phyloP scores from a whole-genome alignment of 2,888 invertebrate genomes.

The Drosophila prolongata region DNA sequence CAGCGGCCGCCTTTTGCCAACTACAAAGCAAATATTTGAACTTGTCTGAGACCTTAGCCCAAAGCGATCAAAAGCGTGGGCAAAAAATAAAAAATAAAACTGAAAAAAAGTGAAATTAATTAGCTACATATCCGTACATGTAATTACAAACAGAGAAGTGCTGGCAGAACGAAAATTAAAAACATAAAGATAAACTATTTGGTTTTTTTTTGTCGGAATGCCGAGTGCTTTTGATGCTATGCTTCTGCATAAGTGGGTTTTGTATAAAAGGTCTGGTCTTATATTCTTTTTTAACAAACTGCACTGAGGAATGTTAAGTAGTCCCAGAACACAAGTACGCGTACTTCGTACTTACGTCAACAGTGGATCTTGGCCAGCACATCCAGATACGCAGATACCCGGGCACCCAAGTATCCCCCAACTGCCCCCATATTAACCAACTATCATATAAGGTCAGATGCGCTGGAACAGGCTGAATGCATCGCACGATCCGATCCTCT shows the following conservation, averaged over 20 bases:
- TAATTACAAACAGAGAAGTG: conserved; percentile 67
- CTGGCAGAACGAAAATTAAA: conserved; percentile 52
- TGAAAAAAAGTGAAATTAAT: conserved; percentile 68
- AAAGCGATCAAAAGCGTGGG: conserved; percentile 60
- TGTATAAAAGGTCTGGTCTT: conserved; percentile 23
- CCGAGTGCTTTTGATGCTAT: conserved; percentile 35
- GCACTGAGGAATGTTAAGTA: conserved; percentile 40
- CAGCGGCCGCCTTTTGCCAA: conserved; percentile 51
- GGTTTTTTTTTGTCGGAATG: conserved; percentile 6
- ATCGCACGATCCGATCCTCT: conserved; percentile 23
- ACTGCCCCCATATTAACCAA: not conserved
- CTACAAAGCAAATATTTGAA: conserved; percentile 75
- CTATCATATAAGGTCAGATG: conserved; percentile 52
- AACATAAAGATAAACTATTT: conserved; percentile 52
- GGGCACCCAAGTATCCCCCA: conserved; percentile 16
- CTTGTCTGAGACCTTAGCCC: conserved; percentile 66
- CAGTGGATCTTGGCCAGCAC: conserved; percentile 46
- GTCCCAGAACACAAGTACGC: conserved; percentile 39
- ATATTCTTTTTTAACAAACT: conserved; percentile 20
- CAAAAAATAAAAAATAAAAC: conserved; percentile 18
- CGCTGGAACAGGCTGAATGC: conserved; percentile 29
- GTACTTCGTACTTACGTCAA: conserved; percentile 69
- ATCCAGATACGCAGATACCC: conserved; percentile 35
- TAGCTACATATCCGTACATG: conserved; percentile 64
- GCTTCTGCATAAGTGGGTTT: conserved; percentile 28